Evolutionary conservation across 2,797 vertebrate species (phyloP).

Genomic region (Labroides dimidiatus): DNA sequence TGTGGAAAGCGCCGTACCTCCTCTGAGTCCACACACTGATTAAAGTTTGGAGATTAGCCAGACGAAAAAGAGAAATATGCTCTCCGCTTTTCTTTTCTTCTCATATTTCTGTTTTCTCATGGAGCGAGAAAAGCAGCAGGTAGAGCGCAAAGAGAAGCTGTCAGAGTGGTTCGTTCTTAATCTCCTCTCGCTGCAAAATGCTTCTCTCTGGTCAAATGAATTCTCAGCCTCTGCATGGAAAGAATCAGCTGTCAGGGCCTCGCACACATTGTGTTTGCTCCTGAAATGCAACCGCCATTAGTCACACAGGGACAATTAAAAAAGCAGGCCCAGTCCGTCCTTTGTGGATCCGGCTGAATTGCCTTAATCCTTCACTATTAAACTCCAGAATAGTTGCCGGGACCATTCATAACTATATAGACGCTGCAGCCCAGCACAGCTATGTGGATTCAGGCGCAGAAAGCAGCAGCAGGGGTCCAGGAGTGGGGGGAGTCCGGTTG

Average conservation of each 20-base stretch:
- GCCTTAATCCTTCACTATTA: constrained; percentile 78
- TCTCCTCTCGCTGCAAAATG: constrained; percentile 37
- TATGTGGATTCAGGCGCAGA: constrained; percentile 54
- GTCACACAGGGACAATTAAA: constrained; percentile 77
- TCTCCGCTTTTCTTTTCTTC: constrained; percentile 25
- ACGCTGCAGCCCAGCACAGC: constrained; percentile 30
- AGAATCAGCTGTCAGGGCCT: constrained; percentile 72
- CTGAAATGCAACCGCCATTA: constrained; percentile 70
- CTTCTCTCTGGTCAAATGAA: constrained; percentile 57
- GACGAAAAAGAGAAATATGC: constrained; percentile 40
- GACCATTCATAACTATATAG: constrained; percentile 64
- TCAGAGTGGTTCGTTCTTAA: constrained; percentile 45
- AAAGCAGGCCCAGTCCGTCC: constrained; percentile 50
- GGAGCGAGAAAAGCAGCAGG: constrained; percentile 38
- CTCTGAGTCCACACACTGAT: constrained; percentile 75
- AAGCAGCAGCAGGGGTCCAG: constrained; percentile 48
- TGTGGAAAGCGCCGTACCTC: constrained; percentile 45
- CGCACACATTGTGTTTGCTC: constrained; percentile 67
- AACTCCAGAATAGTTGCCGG: constrained; percentile 62
- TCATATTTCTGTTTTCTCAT: constrained; percentile 52
- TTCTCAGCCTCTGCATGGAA: constrained; percentile 65
- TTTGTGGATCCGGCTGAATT: constrained; percentile 78
- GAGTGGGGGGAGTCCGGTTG: constrained; percentile 9
- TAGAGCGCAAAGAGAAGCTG: constrained; percentile 32
- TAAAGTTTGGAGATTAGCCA: constrained; percentile 73